These are phyloP conservation scores for Junonia oenone DNA, from an alignment of 2,888 invertebrate genomes.

Conservation along the genomic window DNA sequence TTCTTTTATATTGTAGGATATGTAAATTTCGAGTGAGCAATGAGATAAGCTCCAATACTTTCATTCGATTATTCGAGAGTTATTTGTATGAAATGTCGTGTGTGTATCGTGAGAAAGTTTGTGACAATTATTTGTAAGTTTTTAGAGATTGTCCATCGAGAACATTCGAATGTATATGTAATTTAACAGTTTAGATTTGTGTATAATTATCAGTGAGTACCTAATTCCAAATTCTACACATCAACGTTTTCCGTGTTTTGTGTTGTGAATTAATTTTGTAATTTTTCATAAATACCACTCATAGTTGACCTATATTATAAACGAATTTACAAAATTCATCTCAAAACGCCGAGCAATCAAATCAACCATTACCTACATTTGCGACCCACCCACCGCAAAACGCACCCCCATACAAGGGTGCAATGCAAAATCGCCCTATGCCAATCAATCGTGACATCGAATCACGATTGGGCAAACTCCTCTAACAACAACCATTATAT, in stretches of 20 bases:
- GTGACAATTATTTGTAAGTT: no score
- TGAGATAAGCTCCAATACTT: not conserved
- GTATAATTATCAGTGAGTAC: no score
- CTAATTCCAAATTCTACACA: no score
- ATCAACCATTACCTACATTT: slow-evolving; percentile 39
- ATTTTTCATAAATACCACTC: no score
- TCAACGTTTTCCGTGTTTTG: no score
- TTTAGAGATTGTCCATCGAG: no score
- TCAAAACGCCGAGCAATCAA: slow-evolving; percentile 16
- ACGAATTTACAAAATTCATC: not conserved
- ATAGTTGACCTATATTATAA: no score
- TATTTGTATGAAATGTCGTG: not conserved
- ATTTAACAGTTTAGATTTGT: no score
- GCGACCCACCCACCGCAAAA: slow-evolving; percentile 57
- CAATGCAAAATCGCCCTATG: slow-evolving; percentile 67
- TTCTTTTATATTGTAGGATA: slow-evolving; percentile 2
- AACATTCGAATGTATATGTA: no score
- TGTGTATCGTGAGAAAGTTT: not conserved
- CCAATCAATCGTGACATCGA: slow-evolving; percentile 63
- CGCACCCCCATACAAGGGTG: slow-evolving; percentile 49
- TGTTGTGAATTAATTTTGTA: no score
- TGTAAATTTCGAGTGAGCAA: slow-evolving; percentile 3
- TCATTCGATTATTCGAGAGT: not conserved
- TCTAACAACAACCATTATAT: slow-evolving; percentile 28
- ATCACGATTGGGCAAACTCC: slow-evolving; percentile 63